Evolutionary conservation across 2,888 invertebrate genomes (phyloP).

Genomic region (Pterostichus madidus): DNA sequence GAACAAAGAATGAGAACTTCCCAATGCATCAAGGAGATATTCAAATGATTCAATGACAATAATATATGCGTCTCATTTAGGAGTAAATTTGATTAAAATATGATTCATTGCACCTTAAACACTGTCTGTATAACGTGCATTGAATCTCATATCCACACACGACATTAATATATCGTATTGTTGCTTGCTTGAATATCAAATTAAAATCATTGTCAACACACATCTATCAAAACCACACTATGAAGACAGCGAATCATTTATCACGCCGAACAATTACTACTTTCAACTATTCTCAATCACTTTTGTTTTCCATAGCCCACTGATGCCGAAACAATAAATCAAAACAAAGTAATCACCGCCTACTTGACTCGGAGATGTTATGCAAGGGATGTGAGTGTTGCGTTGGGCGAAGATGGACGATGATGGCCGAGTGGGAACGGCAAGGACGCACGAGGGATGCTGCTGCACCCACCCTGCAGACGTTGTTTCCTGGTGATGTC

Average conservation of each 20-base stretch:
- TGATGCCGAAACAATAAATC: conserved; percentile 55
- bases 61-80: conserved; percentile 48
- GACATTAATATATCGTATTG: conserved; percentile 58
- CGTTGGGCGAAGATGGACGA: conserved; percentile 27
- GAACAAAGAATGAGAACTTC: not conserved
- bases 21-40: conserved; percentile 28
- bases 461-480: conserved; percentile 55
- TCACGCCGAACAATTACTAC: conserved; percentile 45
- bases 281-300: conserved; percentile 49
- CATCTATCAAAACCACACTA: conserved; percentile 48
- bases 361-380: conserved; percentile 23
- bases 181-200: conserved; percentile 54
- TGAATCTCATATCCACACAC: conserved; percentile 45
- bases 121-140: conserved; percentile 19
- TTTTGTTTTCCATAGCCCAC: conserved; percentile 57
- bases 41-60: conserved; percentile 42
- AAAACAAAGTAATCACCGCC: conserved; percentile 44
- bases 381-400: conserved; percentile 33
- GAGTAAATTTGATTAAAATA: conserved; percentile 52
- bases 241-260: conserved; percentile 25
- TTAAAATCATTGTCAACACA: conserved; percentile 52
- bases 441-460: conserved; percentile 49
- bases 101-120: conserved; percentile 50
- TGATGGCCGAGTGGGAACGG: conserved; percentile 36
- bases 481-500: conserved; percentile 52